A percentile compares a stretch with the other conserved stretches of the same genome.
phyloP scores from a whole-genome alignment of 2,113 vertebrate genomes.

The Eurystomus gularis region DNA sequence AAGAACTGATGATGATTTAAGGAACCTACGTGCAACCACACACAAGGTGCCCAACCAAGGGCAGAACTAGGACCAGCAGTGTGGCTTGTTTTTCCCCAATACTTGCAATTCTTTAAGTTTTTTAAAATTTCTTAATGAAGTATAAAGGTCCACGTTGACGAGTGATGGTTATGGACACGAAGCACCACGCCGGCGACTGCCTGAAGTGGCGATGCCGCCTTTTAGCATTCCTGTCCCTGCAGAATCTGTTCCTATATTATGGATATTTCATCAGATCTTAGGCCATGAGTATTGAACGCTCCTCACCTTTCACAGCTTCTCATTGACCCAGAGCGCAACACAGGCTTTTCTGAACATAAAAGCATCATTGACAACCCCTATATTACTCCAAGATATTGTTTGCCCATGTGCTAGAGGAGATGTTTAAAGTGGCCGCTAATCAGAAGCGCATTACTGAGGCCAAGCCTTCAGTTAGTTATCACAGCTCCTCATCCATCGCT shows the following conservation, averaged over 20 bases:
- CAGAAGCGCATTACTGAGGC: slow-evolving; percentile 49
- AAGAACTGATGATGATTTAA: neutral
- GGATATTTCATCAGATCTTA: slow-evolving; percentile 79
- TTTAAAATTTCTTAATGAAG: neutral
- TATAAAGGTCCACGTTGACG: neutral
- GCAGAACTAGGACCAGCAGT: no score
- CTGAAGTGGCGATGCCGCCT: slow-evolving; percentile 39
- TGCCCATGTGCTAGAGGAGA: slow-evolving; percentile 63
- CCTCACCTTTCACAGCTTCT: slow-evolving; percentile 75
- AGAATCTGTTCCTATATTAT: slow-evolving; percentile 73
- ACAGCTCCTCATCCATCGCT: neutral
- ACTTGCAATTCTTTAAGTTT: neutral
- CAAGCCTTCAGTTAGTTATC: neutral
- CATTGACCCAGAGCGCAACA: slow-evolving; percentile 74
- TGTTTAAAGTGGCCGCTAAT: slow-evolving; percentile 60
- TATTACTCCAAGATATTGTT: slow-evolving; percentile 70
- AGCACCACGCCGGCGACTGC: slow-evolving; percentile 38
- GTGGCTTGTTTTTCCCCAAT: slow-evolving; percentile 1
- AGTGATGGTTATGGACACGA: slow-evolving; percentile 19
- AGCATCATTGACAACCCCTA: slow-evolving; percentile 72
- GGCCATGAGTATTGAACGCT: slow-evolving; percentile 79
- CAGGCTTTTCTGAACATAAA: slow-evolving; percentile 77
- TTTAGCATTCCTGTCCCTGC: slow-evolving; percentile 68
- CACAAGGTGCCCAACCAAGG: accelerated
- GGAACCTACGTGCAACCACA: neutral